Evolutionary conservation across 2,113 vertebrate species (phyloP).

Genomic region (Mastomys natalensis): DNA sequence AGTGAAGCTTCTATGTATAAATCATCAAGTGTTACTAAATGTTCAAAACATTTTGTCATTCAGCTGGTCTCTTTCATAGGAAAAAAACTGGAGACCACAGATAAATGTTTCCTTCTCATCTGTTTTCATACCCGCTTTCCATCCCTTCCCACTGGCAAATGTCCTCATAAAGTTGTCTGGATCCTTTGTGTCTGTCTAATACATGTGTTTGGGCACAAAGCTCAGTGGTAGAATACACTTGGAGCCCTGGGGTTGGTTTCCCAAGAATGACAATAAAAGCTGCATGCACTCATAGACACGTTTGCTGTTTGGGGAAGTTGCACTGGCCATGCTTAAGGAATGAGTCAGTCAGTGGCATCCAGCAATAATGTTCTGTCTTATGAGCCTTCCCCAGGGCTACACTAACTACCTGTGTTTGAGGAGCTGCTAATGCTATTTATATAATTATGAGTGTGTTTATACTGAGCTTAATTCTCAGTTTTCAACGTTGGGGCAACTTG

Average conservation of each 20-base stretch:
- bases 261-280: not conserved
- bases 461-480: slow-evolving; percentile 12
- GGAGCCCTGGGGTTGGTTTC: not conserved
- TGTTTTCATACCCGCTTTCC: not conserved
- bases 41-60: slow-evolving; percentile 10
- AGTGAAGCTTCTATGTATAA: not conserved
- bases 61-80: not conserved
- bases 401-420: slow-evolving; percentile 19
- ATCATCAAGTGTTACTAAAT: not conserved
- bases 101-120: not conserved
- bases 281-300: not conserved
- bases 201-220: not conserved
- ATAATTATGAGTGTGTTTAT: slow-evolving; percentile 55
- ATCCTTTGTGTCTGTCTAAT: not conserved
- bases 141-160: not conserved
- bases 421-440: slow-evolving; percentile 14
- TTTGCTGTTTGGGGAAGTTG: not conserved
- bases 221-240: not conserved
- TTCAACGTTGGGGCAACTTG: not conserved
- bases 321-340: not conserved
- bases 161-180: not conserved
- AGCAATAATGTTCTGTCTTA: not conserved
- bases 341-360: not conserved
- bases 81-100: slow-evolving; percentile 2
- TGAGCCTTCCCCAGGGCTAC: not conserved